phyloP scores from a whole-genome alignment of 2,113 vertebrate genomes.

The Butorides virescens region DNA sequence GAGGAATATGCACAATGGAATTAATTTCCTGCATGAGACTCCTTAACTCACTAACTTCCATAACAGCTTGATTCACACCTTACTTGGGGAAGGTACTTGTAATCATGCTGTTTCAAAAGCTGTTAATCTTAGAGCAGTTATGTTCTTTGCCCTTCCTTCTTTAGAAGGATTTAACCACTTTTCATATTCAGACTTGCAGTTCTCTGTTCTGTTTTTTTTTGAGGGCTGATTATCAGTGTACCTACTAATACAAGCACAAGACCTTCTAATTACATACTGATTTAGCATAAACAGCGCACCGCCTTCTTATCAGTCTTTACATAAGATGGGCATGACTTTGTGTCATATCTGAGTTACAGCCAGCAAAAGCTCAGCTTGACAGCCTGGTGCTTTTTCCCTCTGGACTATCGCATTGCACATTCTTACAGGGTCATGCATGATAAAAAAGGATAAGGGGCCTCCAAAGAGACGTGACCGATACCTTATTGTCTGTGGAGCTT shows the following conservation, averaged over 20 bases:
- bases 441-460: not conserved
- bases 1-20: not conserved
- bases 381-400: not conserved
- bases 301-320: constrained; percentile 6
- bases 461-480: not conserved
- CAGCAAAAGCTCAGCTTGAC: constrained; percentile 14
- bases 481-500: not conserved
- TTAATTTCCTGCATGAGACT: not conserved
- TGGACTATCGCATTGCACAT: constrained; percentile 33
- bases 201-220: not conserved
- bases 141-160: not conserved
- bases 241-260: not conserved
- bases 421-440: constrained; percentile 31
- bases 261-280: not conserved
- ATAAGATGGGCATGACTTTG: constrained; percentile 31
- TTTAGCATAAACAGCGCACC: not conserved
- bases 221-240: not conserved
- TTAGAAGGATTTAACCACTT: not conserved
- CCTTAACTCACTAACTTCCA: not conserved
- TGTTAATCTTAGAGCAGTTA: not conserved
- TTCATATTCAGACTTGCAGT: not conserved
- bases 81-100: not conserved
- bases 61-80: not conserved
- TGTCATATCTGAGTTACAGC: constrained; percentile 30
- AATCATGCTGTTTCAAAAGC: not conserved